Evolutionary conservation across 2,113 vertebrate species (phyloP).

Genomic region (Pao palembangensis): DNA sequence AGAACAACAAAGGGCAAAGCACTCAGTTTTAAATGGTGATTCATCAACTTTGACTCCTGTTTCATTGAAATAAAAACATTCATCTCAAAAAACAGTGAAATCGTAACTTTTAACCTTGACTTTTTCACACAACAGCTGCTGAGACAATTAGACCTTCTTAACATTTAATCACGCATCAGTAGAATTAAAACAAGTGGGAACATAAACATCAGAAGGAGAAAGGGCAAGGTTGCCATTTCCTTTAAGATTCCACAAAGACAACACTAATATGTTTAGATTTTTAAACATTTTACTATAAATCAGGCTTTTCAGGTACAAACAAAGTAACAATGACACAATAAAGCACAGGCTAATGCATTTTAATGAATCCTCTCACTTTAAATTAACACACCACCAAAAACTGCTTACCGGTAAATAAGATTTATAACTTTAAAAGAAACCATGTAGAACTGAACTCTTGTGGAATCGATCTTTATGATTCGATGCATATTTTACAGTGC

Average conservation of each 20-base stretch:
- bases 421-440: too few relatives aligned
- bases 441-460: too few relatives aligned
- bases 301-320: neutral
- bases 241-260: neutral
- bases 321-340: neutral
- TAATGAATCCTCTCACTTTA: too few relatives aligned
- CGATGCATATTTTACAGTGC: too few relatives aligned
- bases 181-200: constrained; percentile 30
- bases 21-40: neutral
- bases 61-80: constrained; percentile 5
- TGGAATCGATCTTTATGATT: too few relatives aligned
- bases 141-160: constrained; percentile 44
- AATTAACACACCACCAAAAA: too few relatives aligned
- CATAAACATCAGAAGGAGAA: neutral
- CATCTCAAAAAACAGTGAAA: neutral
- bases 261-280: neutral
- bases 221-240: neutral
- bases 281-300: too few relatives aligned
- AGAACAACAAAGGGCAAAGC: neutral
- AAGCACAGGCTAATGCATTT: neutral
- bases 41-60: neutral
- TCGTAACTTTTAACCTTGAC: constrained; percentile 22
- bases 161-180: constrained; percentile 42
- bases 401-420: too few relatives aligned
- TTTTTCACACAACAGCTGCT: constrained; percentile 26